Base-by-base conservation (phyloP, 2,113 vertebrate genomes). In the Chionodraco myersi region DNA sequence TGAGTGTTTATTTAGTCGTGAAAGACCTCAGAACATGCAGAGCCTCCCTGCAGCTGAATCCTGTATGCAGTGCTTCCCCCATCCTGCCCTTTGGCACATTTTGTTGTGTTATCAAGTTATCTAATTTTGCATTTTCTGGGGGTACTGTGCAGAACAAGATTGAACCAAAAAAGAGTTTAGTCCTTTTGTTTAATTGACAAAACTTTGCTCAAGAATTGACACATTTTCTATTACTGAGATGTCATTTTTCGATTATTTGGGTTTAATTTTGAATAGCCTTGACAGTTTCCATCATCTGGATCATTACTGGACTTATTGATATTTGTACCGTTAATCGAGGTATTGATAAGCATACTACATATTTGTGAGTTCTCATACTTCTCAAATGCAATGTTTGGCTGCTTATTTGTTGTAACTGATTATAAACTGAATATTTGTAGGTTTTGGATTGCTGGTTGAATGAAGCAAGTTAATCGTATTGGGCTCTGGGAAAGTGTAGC, bases 1-100 rank as follows among this genome's bases (percentile, higher is more conserved):
- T 21, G 21, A 21, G 21, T 21, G 21, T 21, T 53, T 79, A 36
- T 87, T 84, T 80, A 5, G 23, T 79, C 62, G 69, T 77, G 59
- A 78, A 82, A 84, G 81, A 84, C 76, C 73, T 89, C 75, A 85
- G 88, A 94, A 73, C 85, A 91, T 87, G 18, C 34, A 68, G 85
- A 88, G 77, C 89, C 90, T 94, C 82, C 85, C 79, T 92, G 87
- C 95, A 95, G 94, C 93, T 95, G 94, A 93, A 93, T 95, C 94
- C 92, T 93, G 93, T 93, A 85, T 71, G 30, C 69, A 62, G 59
- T 64, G 72, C 62, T 86, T 72, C 79, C 85, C 60, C 60, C 63
- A 48, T 47, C 13, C 12, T 86, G 83, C 89, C 81, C 87, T 91
- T 84, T 89, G 82, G 60, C 84, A 84, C 72, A 86, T 74, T 92